Conservation (phyloP, 2,113 vertebrate species). For the Erythrocebus patas region DNA sequence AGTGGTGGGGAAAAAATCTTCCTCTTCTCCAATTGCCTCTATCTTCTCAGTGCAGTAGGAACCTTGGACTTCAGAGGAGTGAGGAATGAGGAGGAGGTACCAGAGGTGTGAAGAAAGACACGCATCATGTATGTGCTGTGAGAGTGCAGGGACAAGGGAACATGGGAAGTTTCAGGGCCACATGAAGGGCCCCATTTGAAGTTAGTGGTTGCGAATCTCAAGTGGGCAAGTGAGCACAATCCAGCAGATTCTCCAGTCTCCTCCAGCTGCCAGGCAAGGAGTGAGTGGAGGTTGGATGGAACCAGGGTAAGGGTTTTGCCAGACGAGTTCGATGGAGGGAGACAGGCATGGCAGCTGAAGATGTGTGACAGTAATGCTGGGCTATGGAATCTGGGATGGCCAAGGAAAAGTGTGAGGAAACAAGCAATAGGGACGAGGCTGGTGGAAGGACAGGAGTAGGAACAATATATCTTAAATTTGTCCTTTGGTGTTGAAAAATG, state of each 20-base stretch:
- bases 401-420: neutral
- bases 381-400: too few relatives aligned
- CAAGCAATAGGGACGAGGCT: neutral
- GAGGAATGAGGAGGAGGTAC: neutral
- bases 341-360: neutral
- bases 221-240: too few relatives aligned
- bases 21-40: neutral
- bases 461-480: rapidly evolving
- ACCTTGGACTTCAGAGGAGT: neutral
- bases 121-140: rapidly evolving
- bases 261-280: neutral
- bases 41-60: neutral
- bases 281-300: neutral
- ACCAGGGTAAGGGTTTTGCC: neutral
- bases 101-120: neutral
- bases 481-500: neutral
- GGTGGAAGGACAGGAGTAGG: neutral
- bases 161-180: neutral
- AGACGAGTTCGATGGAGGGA: neutral
- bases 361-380: rapidly evolving
- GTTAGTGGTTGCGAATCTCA: too few relatives aligned
- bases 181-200: neutral
- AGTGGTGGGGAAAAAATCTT: neutral
- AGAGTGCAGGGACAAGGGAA: neutral
- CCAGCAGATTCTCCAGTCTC: neutral